Conservation (phyloP, 2,888 invertebrate genomes). For the Drosophila kambysellisi region DNA sequence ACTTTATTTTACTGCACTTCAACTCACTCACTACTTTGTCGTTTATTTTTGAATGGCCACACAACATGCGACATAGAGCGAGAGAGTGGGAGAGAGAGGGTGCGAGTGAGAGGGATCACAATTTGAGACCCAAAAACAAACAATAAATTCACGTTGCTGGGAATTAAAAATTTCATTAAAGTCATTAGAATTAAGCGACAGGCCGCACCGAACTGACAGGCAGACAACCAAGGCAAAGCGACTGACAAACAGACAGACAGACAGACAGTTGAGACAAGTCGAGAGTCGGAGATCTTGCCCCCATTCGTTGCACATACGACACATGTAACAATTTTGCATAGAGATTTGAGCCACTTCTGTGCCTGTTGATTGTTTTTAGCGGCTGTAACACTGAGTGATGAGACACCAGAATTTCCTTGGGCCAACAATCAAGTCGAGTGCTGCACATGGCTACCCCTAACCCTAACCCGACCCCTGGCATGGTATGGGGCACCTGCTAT, state of each 20-base stretch:
- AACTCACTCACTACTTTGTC: constrained; percentile 16
- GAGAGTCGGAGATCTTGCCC: constrained; percentile 19
- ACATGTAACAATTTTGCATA: constrained; percentile 63
- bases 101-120: constrained; percentile 19
- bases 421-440: constrained; percentile 18
- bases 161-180: constrained; percentile 84
- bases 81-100: neutral
- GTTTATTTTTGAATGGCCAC: constrained; percentile 81
- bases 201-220: constrained; percentile 56
- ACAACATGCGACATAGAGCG: constrained; percentile 55
- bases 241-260: constrained; percentile 50
- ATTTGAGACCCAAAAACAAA: constrained; percentile 39
- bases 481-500: constrained; percentile 25
- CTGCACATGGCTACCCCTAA: constrained; percentile 47
- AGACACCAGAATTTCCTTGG: constrained; percentile 41
- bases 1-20: constrained; percentile 28
- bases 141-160: constrained; percentile 83
- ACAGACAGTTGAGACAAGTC: constrained; percentile 8
- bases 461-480: neutral
- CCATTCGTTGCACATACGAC: constrained; percentile 6
- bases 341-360: constrained; percentile 23
- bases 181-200: constrained; percentile 77
- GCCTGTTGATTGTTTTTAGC: constrained; percentile 73
- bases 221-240: constrained; percentile 13
- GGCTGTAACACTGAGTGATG: constrained; percentile 73